phyloP scores from a whole-genome alignment of 53 echinoderm and acorn worm species.

The Glandiceps talaboti region DNA sequence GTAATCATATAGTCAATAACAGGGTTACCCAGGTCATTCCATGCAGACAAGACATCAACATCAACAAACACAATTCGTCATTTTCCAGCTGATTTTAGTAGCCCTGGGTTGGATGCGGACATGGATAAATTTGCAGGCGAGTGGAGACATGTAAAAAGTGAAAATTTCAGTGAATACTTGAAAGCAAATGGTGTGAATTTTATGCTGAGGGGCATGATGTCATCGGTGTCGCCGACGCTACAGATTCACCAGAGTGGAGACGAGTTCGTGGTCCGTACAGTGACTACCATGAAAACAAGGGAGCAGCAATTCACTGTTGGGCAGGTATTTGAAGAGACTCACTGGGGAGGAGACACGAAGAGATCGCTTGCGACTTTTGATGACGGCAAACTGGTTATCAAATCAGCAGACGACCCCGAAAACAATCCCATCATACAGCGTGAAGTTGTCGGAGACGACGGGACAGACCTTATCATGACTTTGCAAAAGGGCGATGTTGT shows the following conservation, averaged over 20 bases:
- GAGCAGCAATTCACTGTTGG: slow-evolving; percentile 60
- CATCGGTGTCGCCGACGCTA: slow-evolving; percentile 72
- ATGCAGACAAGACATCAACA: too few species aligned
- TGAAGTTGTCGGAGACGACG: slow-evolving; percentile 42
- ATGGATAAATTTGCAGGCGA: slow-evolving; percentile 63
- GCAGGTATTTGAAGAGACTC: slow-evolving; percentile 65
- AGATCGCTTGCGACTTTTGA: slow-evolving; percentile 55
- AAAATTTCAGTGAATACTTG: slow-evolving; percentile 88
- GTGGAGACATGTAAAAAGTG: slow-evolving; percentile 80
- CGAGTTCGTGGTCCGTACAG: slow-evolving; percentile 62
- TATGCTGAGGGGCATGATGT: slow-evolving; percentile 67
- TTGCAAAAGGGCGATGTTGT: slow-evolving; percentile 51
- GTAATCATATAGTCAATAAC: too few species aligned
- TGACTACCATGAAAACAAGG: slow-evolving; percentile 48
- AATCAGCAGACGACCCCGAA: slow-evolving; percentile 42
- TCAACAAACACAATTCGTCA: too few species aligned
- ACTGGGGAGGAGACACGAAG: slow-evolving; percentile 71
- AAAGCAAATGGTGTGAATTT: slow-evolving; percentile 67
- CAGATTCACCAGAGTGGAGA: slow-evolving; percentile 50
- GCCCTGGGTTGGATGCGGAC: too few species aligned
- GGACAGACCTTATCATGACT: slow-evolving; percentile 70
- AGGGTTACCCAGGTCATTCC: too few species aligned
- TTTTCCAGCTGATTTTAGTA: too few species aligned
- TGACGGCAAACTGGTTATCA: slow-evolving; percentile 61
- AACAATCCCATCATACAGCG: slow-evolving; percentile 68